These are phyloP conservation scores for Eucriotettix oculatus DNA, from an alignment of 2,888 invertebrate species.

Conservation along the genomic window DNA sequence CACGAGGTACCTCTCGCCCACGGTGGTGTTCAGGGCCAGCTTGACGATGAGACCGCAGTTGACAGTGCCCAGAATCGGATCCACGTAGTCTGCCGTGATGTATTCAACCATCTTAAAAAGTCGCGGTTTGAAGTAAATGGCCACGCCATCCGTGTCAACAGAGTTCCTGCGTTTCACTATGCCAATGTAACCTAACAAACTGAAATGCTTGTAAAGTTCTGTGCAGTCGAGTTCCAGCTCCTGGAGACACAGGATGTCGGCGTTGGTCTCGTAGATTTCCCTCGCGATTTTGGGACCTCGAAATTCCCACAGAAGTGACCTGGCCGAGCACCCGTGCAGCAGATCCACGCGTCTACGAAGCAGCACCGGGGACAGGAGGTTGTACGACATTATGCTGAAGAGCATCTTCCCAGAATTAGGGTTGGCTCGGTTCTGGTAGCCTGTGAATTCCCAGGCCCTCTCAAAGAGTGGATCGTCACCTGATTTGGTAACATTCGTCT, in stretches of 20 bases:
- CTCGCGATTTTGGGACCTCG: not conserved
- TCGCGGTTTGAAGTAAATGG: not conserved
- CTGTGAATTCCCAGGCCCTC: not conserved
- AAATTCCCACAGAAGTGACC: not conserved
- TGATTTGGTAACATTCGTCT: no score
- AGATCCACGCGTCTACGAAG: not conserved
- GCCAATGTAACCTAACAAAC: not conserved
- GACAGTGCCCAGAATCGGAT: not conserved
- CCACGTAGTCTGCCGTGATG: not conserved
- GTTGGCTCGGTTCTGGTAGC: not conserved
- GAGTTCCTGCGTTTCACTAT: not conserved
- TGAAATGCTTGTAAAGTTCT: not conserved
- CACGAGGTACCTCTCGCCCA: not conserved
- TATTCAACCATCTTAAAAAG: not conserved
- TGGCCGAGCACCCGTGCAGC: not conserved
- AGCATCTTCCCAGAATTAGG: not conserved
- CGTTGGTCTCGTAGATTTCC: not conserved
- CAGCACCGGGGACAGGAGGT: not conserved
- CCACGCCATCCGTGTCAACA: not conserved
- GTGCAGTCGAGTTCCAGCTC: not conserved
- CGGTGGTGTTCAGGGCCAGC: not conserved
- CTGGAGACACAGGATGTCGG: not conserved
- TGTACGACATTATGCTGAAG: not conserved
- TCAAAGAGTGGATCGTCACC: not conserved
- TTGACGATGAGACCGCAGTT: not conserved